Base-by-base conservation (phyloP, 2,888 invertebrate genomes). In the Gymnoscelis rufifasciata region DNA sequence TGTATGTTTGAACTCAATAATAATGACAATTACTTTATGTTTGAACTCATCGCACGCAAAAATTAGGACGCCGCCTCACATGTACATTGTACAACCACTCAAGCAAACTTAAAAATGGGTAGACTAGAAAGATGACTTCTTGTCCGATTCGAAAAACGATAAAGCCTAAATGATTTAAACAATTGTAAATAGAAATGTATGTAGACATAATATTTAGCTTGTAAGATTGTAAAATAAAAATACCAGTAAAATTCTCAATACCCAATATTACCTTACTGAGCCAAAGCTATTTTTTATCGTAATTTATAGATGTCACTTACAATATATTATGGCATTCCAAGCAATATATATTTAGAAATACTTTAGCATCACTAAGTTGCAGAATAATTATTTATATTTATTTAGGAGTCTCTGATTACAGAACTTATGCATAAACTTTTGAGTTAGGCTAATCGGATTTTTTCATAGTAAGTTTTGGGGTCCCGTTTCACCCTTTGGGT, bases 271-370 rank as follows among this genome's bases (percentile, higher is more conserved):
- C 35, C 35, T 23, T 10, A 19, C 42, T 30, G 23, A 45, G 52
- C 54, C 54, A 54, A 54, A 54, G 54, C 38, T 43, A 19, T 11
- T 33, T 36, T 47, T 43, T 13, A 28, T 41, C 31, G 6, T 30
- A 23, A 35, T 23, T 10, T 33, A 33, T 33, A 33, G 7, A 13
- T 15, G 2, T 19, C 15, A 2, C 4, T 11, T 10, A 15, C 35
- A 8, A 15, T 10, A 19, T 35, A 7, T 23, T 3, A 35, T 31
- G 15, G 19, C 35, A 35, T 35, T 35, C 35, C 35, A 35, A 19
- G 11, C 3, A 11, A 19, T 14, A 13, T 3, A 28, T 5, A 15
- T 35, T 23, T 19, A 11, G 11, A 11, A 35, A n/a, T n/a, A 23
- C 19, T n/a, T n/a, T n/a, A n/a, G 30, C 23, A 33, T 40, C 31